These are phyloP conservation scores for Rhadina sibilatrix DNA, from an alignment of 2,113 vertebrate genomes.

Conservation along the genomic window DNA sequence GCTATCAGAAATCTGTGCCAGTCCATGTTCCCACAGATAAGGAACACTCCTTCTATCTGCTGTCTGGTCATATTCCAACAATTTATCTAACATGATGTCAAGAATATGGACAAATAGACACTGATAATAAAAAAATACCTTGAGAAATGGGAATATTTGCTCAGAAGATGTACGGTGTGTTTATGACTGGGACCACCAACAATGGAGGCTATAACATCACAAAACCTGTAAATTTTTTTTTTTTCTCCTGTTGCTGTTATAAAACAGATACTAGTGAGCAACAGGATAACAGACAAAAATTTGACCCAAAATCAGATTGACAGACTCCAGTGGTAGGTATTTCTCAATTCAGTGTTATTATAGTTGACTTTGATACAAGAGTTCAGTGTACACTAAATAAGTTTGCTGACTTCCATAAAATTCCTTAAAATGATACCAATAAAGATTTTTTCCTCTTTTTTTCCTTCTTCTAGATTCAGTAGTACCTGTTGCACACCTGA, in stretches of 20 bases:
- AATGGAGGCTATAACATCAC: not conserved
- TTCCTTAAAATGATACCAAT: not conserved
- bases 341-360: not conserved
- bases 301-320: not conserved
- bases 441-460: not conserved
- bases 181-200: not conserved
- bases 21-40: not conserved
- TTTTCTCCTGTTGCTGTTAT: not conserved
- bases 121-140: too few relatives aligned
- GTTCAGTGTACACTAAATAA: not conserved
- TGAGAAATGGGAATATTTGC: not conserved
- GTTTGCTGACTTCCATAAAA: not conserved
- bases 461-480: not conserved
- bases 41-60: not conserved
- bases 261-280: not conserved
- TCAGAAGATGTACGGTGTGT: fast-evolving
- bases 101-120: not conserved
- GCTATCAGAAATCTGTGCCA: not conserved
- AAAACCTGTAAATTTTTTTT: not conserved
- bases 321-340: not conserved
- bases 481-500: not conserved
- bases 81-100: not conserved
- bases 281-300: not conserved
- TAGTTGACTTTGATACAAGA: not conserved
- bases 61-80: not conserved